Percentiles rank a stretch among this genome's conserved stretches.
These are phyloP conservation scores for Enhydra lutris DNA, from an alignment of 2,113 vertebrate species.

Conservation along the genomic window DNA sequence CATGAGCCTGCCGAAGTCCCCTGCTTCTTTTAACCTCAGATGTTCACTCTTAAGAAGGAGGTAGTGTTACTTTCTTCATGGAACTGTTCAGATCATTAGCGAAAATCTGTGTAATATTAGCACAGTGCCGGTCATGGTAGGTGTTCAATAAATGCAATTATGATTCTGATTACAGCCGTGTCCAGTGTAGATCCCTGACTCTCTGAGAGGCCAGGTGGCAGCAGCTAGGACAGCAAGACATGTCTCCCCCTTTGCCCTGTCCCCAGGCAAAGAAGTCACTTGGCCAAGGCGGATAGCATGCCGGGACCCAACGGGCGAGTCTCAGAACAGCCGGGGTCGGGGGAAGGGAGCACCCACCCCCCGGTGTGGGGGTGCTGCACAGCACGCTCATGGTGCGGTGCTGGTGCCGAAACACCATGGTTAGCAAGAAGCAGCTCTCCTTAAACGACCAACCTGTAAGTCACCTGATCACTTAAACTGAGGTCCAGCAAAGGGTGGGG, in stretches of 20 bases:
- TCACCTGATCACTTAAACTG: not conserved
- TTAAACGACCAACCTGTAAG: not conserved
- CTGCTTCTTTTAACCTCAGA: not conserved
- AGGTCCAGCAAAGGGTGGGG: not conserved
- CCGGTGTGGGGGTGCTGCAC: not conserved
- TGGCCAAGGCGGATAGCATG: not conserved
- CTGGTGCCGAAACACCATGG: not conserved
- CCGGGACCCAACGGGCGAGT: rapidly evolving
- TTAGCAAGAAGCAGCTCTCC: not conserved
- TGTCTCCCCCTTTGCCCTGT: not conserved
- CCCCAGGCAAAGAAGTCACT: not conserved
- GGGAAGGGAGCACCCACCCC: rapidly evolving
- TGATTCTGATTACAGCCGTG: not conserved
- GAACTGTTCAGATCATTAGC: not conserved
- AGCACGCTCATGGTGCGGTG: too few species aligned
- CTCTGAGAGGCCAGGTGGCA: not conserved
- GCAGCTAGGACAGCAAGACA: not conserved
- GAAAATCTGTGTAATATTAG: not conserved
- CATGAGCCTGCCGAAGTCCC: not conserved
- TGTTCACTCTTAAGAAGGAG: not conserved
- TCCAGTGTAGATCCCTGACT: not conserved
- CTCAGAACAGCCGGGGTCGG: not conserved
- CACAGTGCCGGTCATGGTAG: rapidly evolving
- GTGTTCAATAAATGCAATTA: not conserved
- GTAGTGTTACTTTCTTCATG: not conserved